Evolutionary conservation across 2,113 vertebrate species (phyloP), one percentile per base, ranked within the genome.

Genomic region (Pogonocichla stellata): DNA sequence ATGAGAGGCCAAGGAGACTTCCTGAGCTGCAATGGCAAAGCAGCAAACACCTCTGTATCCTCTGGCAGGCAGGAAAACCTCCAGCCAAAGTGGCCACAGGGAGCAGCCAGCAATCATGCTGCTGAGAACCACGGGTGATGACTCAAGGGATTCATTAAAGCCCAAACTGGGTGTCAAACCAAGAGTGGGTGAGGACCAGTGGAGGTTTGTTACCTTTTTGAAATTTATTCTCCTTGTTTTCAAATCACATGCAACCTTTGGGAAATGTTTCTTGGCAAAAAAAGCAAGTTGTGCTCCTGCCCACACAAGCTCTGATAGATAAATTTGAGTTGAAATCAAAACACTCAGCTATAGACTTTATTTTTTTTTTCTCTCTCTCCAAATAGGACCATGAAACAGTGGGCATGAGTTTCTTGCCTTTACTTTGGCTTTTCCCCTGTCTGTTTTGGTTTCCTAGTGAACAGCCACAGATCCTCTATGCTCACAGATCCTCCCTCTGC

Each of bases 151-250:
- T 74, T 81, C 28, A 51, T 28, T 61, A 38, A 60, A 56, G 16
- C 25, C 33, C 29, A 19, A 93, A 28, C 40, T 60, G 29, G 13
- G 7, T 73, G 31, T 79, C 48, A 87, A 56, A 67, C 12, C 70
- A 74, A 72, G 62, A 61, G 24, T 11, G n/a, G 18, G 3, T 0
- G 8, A 80, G 43, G n/a, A 66, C 38, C 3, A 3, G 36, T 60
- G 77, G 45, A 75, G 13, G 53, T 90, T 86, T 78, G 54, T 94
- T 97, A 84, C 83, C 67, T 96, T 86, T 84, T 77, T 62, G 95
- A 97, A 95, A 96, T 82, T 82, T 53, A 24, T 72, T 96, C 96
- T 96, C 90, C 92, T 97, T 94, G n/a, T 88, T 92, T 90, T 26
- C 69, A 96, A 94, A 81, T 70, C 85, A 71, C 24, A 65, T 95